These are phyloP conservation scores for Pegoplata infirma DNA, from an alignment of 2,888 invertebrate genomes.

Conservation along the genomic window DNA sequence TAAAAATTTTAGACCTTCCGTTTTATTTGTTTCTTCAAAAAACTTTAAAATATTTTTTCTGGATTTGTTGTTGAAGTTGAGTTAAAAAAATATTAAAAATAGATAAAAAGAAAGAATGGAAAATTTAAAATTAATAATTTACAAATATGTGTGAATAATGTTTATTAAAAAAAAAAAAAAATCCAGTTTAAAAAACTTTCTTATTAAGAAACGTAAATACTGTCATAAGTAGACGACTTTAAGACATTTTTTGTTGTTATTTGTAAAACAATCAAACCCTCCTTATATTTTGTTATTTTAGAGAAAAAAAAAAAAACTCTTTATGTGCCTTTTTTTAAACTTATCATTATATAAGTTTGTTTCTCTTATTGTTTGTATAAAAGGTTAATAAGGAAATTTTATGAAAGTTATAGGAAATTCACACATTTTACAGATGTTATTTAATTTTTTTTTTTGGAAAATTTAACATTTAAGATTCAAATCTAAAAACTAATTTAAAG, in stretches of 20 bases:
- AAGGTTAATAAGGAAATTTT: too few relatives aligned
- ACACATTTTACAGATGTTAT: too few relatives aligned
- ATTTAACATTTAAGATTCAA: too few relatives aligned
- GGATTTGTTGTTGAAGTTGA: neutral
- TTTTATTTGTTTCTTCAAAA: too few relatives aligned
- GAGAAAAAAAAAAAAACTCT: neutral
- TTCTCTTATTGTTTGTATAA: too few relatives aligned
- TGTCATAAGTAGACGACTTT: neutral
- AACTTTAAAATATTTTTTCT: neutral
- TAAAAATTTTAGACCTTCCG: too few relatives aligned
- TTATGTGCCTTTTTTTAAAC: conserved; percentile 38
- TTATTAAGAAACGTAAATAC: too few relatives aligned
- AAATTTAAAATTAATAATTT: conserved; percentile 7
- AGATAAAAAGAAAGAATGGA: conserved; percentile 22
- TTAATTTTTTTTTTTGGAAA: too few relatives aligned
- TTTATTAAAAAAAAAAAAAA: neutral
- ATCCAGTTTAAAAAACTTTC: too few relatives aligned
- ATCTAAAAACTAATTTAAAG: too few relatives aligned
- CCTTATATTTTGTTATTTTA: neutral
- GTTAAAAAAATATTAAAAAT: neutral
- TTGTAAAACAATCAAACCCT: neutral
- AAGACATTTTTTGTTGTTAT: neutral
- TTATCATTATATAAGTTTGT: conserved; percentile 21
- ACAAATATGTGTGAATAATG: conserved; percentile 9
- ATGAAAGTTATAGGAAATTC: too few relatives aligned